These are phyloP conservation scores for Sepiola atlantica DNA, from an alignment of 2,888 invertebrate species.

Conservation along the genomic window DNA sequence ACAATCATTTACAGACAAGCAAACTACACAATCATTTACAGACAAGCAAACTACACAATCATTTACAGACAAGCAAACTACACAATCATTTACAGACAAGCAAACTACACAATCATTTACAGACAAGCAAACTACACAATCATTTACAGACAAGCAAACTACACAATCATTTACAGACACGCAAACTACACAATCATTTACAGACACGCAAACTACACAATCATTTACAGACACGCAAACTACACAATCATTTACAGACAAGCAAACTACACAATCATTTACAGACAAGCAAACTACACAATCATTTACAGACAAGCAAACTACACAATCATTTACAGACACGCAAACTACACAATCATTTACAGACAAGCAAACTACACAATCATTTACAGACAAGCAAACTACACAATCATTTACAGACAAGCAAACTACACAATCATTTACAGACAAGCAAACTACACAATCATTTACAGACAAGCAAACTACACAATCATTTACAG, in stretches of 20 bases:
- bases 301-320: background rate
- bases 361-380: background rate
- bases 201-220: constrained; percentile 4
- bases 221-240: background rate
- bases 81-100: constrained; percentile 4
- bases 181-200: background rate
- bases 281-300: background rate
- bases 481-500: background rate
- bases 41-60: constrained; percentile 4
- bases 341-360: constrained; percentile 10
- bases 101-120: background rate
- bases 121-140: constrained; percentile 4
- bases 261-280: constrained; percentile 10
- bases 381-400: background rate
- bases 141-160: background rate
- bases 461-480: background rate
- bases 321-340: background rate
- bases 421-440: constrained; percentile 8
- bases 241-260: constrained; percentile 9
- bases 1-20: background rate
- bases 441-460: background rate
- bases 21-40: constrained; percentile 1
- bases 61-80: background rate
- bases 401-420: background rate
- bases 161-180: constrained; percentile 7